These are phyloP conservation scores for Strix uralensis DNA, from an alignment of 2,113 vertebrate species.

Conservation along the genomic window DNA sequence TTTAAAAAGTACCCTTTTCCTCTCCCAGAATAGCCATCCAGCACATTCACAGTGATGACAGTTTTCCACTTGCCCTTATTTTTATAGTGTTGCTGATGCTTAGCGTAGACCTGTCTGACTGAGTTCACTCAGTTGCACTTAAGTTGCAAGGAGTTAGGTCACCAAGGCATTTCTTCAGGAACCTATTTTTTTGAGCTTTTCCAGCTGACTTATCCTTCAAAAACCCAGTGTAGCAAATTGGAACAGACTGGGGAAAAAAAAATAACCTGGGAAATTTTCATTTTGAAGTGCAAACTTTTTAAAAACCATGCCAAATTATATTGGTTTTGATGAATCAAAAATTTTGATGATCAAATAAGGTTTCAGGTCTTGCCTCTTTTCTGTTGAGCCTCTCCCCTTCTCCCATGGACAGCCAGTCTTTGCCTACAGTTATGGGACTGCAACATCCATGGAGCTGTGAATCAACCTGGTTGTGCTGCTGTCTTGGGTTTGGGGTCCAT, in stretches of 20 bases:
- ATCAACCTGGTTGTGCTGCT: background rate
- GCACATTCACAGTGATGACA: background rate
- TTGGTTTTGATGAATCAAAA: background rate
- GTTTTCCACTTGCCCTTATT: background rate
- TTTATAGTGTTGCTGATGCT: background rate
- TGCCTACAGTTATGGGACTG: background rate
- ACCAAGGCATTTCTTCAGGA: background rate
- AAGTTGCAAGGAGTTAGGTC: background rate
- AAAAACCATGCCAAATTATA: background rate
- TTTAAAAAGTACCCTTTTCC: background rate
- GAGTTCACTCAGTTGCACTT: background rate
- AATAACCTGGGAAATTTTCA: background rate
- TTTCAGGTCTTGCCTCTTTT: background rate
- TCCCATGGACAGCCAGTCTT: background rate
- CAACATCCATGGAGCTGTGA: rapidly evolving
- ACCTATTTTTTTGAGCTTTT: background rate
- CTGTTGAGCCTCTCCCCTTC: rapidly evolving
- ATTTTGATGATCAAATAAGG: background rate
- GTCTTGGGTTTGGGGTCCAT: background rate
- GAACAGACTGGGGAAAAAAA: background rate
- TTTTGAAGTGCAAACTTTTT: background rate
- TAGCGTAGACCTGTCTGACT: background rate
- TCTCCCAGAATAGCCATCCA: background rate
- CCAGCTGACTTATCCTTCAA: background rate
- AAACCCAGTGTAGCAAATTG: background rate